Conservation (phyloP, 2,113 vertebrate species). For the Lynx canadensis region DNA sequence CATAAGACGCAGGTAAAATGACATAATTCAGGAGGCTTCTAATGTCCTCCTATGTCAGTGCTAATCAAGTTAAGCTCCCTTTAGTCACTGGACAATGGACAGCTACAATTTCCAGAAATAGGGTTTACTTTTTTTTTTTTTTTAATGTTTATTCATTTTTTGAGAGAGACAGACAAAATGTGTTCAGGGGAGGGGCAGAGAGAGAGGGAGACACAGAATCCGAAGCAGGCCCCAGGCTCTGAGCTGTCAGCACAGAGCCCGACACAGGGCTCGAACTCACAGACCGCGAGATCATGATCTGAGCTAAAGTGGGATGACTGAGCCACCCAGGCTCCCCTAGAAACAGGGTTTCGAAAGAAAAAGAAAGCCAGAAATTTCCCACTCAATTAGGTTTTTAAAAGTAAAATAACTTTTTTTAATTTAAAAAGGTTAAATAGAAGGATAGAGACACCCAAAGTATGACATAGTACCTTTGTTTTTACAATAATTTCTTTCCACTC, state of each 20-base stretch:
- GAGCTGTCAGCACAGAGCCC: no score
- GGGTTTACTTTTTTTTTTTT: not conserved
- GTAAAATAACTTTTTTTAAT: not conserved
- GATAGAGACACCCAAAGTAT: not conserved
- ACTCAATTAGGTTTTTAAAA: not conserved
- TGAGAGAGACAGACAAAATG: no score
- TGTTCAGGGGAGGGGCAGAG: no score
- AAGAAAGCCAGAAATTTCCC: not conserved
- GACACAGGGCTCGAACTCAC: no score
- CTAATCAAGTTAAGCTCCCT: not conserved
- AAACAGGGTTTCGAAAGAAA: slow-evolving; percentile 9
- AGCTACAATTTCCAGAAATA: not conserved
- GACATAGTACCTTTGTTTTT: not conserved
- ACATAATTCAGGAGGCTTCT: not conserved
- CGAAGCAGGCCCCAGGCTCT: no score
- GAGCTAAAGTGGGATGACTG: no score
- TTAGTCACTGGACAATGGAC: not conserved
- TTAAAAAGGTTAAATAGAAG: not conserved
- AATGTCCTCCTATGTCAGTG: not conserved
- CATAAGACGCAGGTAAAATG: not conserved
- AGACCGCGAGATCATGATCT: no score
- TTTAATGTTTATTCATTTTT: no score
- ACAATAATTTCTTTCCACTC: not conserved
- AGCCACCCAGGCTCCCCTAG: not conserved
- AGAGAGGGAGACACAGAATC: no score